A percentile compares a stretch with the other conserved stretches of the same genome.
Conservation (phyloP, 2,797 vertebrate species). For the Sorex maritimensis region DNA sequence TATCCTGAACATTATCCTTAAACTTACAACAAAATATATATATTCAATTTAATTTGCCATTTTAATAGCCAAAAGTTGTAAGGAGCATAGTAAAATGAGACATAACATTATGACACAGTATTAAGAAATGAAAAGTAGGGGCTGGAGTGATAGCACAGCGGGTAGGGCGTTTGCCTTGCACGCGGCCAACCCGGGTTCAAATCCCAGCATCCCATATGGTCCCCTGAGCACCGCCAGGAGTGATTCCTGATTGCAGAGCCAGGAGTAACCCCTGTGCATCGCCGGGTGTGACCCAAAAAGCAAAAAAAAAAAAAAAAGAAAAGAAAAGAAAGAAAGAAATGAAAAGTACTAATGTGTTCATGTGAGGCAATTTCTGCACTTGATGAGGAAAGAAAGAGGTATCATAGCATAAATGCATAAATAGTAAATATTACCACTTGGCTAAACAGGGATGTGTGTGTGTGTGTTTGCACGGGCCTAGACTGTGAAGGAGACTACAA, state of each 20-base stretch:
- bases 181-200: too few species aligned
- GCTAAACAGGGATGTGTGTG: not conserved
- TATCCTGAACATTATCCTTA: conserved; percentile 30
- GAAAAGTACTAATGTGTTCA: not conserved
- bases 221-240: too few species aligned
- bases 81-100: not conserved
- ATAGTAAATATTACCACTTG: not conserved
- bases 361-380: conserved; percentile 19
- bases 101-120: not conserved
- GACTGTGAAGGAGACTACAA: conserved; percentile 15
- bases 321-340: not conserved
- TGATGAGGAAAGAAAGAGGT: conserved; percentile 30
- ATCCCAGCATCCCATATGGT: too few species aligned
- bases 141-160: too few species aligned
- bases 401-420: conserved; percentile 43
- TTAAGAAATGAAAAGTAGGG: not conserved
- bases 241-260: too few species aligned
- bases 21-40: not conserved
- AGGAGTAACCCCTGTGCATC: too few species aligned
- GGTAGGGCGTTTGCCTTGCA: too few species aligned
- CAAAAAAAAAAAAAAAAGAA: not conserved
- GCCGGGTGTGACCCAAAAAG: too few species aligned
- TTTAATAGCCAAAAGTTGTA: conserved; percentile 11
- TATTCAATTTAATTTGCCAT: conserved; percentile 53
- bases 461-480: not conserved